These are phyloP conservation scores for Spizella passerina DNA, from an alignment of 2,797 vertebrate genomes.

Conservation along the genomic window DNA sequence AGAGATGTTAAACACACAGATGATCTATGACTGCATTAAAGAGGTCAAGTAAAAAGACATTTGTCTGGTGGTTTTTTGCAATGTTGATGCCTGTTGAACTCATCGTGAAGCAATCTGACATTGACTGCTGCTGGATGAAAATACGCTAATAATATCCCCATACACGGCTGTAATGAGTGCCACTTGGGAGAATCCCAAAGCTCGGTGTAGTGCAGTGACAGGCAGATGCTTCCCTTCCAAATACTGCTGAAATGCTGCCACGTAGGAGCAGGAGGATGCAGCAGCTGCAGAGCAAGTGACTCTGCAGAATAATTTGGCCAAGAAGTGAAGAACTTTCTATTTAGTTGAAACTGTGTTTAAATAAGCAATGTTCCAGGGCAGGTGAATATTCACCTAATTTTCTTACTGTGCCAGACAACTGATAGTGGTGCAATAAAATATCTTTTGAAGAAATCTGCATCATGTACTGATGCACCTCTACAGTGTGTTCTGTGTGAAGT, in stretches of 20 bases:
- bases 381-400: not conserved
- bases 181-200: conserved; percentile 43
- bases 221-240: conserved; percentile 7
- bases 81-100: conserved; percentile 55
- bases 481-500: not conserved
- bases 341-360: not conserved
- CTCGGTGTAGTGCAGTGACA: not conserved
- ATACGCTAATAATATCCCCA: conserved; percentile 33
- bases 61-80: conserved; percentile 59
- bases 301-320: conserved; percentile 28
- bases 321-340: not conserved
- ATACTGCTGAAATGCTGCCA: conserved; percentile 38
- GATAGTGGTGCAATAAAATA: not conserved
- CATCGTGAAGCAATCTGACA: conserved; percentile 47
- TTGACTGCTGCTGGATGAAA: conserved; percentile 47
- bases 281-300: conserved; percentile 33
- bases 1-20: conserved; percentile 64
- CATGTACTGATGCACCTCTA: not conserved
- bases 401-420: not conserved
- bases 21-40: conserved; percentile 69
- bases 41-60: conserved; percentile 63
- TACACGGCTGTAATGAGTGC: conserved; percentile 29
- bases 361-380: not conserved
- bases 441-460: not conserved
- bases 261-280: not conserved